Evolutionary conservation across 1,140 invertebrate species (phyloP).

Genomic region (Listronotus bonariensis): DNA sequence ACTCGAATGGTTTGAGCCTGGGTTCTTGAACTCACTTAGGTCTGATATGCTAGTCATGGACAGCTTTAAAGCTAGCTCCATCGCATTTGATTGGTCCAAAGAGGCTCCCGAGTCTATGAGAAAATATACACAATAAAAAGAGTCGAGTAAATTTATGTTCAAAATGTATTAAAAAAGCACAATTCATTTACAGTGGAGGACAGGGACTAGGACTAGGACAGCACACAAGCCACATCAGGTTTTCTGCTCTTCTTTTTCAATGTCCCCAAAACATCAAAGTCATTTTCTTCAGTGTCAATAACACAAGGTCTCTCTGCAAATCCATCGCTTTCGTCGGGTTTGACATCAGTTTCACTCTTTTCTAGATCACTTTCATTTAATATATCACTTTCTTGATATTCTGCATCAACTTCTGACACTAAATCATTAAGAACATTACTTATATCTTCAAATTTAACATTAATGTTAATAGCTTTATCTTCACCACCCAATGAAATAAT

Average conservation of each 20-base stretch:
- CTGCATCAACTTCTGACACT: too few species aligned
- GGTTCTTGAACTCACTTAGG: constrained; percentile 13
- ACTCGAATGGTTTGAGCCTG: constrained; percentile 35
- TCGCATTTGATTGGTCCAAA: constrained; percentile 5
- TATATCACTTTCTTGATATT: too few species aligned
- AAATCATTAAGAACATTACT: neutral
- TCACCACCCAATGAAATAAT: too few species aligned
- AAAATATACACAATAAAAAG: too few species aligned
- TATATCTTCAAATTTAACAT: neutral
- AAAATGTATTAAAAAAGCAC: too few species aligned
- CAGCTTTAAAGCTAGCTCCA: constrained; percentile 30
- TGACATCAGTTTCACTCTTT: neutral
- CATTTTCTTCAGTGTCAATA: neutral
- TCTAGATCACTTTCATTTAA: neutral
- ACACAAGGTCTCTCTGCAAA: too few species aligned
- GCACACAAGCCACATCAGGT: neutral
- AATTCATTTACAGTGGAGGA: too few species aligned
- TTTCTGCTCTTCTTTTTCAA: neutral
- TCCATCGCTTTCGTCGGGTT: neutral
- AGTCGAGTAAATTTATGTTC: too few species aligned
- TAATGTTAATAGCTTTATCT: neutral
- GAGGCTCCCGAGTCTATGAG: neutral
- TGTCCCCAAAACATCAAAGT: neutral
- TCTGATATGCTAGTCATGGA: constrained; percentile 33
- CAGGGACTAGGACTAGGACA: too few species aligned